These are phyloP conservation scores for Rhamnusium bicolor DNA, from an alignment of 2,888 invertebrate species.

Conservation along the genomic window DNA sequence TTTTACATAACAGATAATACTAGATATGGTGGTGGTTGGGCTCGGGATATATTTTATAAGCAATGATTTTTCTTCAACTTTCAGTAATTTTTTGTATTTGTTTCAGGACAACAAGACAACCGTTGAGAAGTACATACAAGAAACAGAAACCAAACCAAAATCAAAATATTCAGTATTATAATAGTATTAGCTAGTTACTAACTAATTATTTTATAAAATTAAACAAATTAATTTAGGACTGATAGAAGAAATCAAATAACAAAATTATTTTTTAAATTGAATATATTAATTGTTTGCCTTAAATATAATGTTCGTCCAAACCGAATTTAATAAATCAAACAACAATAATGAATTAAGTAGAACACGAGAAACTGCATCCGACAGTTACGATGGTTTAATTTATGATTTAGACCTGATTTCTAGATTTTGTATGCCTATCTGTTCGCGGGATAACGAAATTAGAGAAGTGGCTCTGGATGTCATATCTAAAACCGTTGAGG, in stretches of 20 bases:
- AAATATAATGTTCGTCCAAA: constrained; percentile 66
- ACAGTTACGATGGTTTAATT: constrained; percentile 54
- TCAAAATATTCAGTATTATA: constrained; percentile 62
- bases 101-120: constrained; percentile 52
- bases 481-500: constrained; percentile 73
- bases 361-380: constrained; percentile 48
- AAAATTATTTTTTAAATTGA: constrained; percentile 34
- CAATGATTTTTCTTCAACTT: no score
- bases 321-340: constrained; percentile 66
- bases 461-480: constrained; percentile 73
- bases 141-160: constrained; percentile 50
- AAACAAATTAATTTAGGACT: constrained; percentile 28
- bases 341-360: constrained; percentile 65
- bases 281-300: constrained; percentile 42
- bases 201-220: constrained; percentile 37
- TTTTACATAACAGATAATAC: no score
- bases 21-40: no score
- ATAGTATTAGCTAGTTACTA: constrained; percentile 64
- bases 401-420: constrained; percentile 72
- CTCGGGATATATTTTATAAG: no score
- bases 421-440: constrained; percentile 73
- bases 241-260: constrained; percentile 20
- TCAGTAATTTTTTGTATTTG: constrained; percentile 42
- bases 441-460: constrained; percentile 72
- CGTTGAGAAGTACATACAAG: constrained; percentile 48